phyloP scores from a whole-genome alignment of 2,113 vertebrate genomes.

The Neofelis nebulosa region DNA sequence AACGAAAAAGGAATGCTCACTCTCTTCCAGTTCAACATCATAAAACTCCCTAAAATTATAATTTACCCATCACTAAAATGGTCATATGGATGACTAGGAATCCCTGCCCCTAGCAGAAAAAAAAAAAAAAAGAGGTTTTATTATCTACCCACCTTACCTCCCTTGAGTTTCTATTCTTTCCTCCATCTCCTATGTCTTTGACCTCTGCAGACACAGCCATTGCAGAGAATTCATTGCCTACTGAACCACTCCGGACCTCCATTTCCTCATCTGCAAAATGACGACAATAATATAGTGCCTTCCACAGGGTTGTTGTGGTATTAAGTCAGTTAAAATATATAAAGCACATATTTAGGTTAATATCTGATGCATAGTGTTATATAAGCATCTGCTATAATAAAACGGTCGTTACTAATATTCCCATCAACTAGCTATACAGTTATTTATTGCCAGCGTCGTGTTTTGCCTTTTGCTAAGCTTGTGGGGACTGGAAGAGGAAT shows the following conservation, averaged over 20 bases:
- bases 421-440: background rate
- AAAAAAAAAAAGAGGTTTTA: too few relatives aligned
- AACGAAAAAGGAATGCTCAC: background rate
- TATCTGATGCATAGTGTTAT: background rate
- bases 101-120: background rate
- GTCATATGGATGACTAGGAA: background rate
- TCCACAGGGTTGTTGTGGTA: background rate
- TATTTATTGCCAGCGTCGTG: background rate
- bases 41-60: background rate
- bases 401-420: background rate
- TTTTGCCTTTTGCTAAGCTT: background rate
- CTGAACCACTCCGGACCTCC: background rate
- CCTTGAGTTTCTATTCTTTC: background rate
- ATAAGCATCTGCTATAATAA: background rate
- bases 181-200: background rate
- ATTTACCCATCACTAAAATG: background rate
- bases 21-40: background rate
- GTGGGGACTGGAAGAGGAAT: background rate
- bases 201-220: background rate
- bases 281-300: background rate
- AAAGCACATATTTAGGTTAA: background rate
- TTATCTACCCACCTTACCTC: background rate
- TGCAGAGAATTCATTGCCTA: background rate
- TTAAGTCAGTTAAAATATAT: background rate
- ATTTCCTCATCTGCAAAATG: background rate